Conservation (phyloP, 2,113 vertebrate genomes). For the Pituophis catenifer region DNA sequence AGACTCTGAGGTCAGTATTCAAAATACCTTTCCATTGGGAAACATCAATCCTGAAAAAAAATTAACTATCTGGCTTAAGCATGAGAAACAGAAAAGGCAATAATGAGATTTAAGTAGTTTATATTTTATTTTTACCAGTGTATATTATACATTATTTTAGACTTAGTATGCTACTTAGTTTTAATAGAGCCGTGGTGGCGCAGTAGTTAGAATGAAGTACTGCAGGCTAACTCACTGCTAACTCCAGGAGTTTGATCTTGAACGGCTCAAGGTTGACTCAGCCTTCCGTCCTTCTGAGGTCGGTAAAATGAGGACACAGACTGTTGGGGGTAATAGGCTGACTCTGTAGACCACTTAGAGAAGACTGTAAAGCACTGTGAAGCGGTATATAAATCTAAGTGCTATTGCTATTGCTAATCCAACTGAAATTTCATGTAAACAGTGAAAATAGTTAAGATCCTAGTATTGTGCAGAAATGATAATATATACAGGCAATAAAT, state of each 20-base stretch:
- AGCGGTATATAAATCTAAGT: background rate
- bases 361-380: background rate
- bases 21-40: constrained; percentile 15
- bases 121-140: background rate
- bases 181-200: background rate
- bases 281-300: background rate
- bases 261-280: background rate
- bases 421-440: background rate
- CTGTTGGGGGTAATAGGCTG: background rate
- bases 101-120: background rate
- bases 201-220: background rate
- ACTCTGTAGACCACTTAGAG: background rate
- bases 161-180: background rate
- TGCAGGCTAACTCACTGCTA: background rate
- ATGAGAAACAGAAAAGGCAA: background rate
- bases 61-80: background rate
- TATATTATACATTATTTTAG: background rate
- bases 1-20: constrained; percentile 43
- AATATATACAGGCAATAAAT: background rate
- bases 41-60: background rate
- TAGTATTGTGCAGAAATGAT: background rate
- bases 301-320: background rate
- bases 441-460: background rate
- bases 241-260: background rate
- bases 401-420: background rate